Conservation (phyloP, 1,140 invertebrate genomes). For the Brachionus koreanus region DNA sequence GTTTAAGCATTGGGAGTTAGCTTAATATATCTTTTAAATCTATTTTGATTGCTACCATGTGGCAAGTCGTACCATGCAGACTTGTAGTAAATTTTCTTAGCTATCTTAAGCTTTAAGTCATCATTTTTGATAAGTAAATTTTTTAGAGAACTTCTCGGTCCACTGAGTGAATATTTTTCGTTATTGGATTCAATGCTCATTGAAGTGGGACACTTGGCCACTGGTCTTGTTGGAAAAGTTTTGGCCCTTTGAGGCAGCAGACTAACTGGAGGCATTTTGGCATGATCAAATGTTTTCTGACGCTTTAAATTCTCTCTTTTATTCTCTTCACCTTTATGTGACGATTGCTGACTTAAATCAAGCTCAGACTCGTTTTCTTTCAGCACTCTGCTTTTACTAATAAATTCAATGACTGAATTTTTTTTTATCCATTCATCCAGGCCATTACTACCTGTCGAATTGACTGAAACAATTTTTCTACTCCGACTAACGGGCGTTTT, state of each 20-base stretch:
- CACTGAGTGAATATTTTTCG: not conserved
- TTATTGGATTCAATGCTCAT: conserved; percentile 1
- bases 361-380: not conserved
- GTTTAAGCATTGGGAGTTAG: conserved; percentile 14
- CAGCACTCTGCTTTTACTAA: not conserved
- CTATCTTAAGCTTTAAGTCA: not conserved
- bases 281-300: not conserved
- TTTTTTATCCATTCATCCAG: conserved; percentile 8
- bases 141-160: conserved; percentile 1
- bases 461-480: not conserved
- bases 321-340: not conserved
- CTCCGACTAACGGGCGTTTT: not conserved
- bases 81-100: conserved; percentile 36
- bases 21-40: conserved; percentile 25
- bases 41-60: conserved; percentile 1
- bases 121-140: conserved; percentile 2
- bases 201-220: not conserved
- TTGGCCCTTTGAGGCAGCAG: not conserved
- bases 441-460: not conserved
- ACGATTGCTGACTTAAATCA: not conserved
- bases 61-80: conserved; percentile 39
- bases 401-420: not conserved
- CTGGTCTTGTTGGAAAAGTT: not conserved
- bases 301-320: not conserved
- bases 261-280: not conserved